Conservation (phyloP, 2,888 invertebrate species). For the Lysandra bellargus region DNA sequence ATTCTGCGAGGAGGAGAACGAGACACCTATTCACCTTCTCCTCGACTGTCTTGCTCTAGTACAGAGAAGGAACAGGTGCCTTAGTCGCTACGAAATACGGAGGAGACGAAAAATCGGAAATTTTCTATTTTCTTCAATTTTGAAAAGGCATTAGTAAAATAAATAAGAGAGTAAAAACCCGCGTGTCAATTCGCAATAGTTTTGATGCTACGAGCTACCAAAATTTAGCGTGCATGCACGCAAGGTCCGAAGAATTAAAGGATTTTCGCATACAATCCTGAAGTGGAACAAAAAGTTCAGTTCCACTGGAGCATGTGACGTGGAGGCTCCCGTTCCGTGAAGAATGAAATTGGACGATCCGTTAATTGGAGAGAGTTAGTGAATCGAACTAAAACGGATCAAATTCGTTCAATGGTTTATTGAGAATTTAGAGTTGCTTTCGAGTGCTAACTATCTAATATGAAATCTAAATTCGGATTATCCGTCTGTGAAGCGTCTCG, state of each 20-base stretch:
- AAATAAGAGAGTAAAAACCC: too few species aligned
- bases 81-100: too few species aligned
- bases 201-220: too few species aligned
- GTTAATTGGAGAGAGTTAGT: background rate
- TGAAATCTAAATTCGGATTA: background rate
- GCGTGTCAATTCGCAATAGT: too few species aligned
- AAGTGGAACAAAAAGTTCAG: background rate
- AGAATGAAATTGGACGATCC: background rate
- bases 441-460: background rate
- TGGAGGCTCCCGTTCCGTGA: background rate
- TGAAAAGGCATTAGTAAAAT: too few species aligned
- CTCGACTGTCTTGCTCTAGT: too few species aligned
- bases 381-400: constrained; percentile 2
- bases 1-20: too few species aligned
- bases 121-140: too few species aligned
- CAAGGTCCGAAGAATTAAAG: background rate
- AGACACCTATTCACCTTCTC: too few species aligned
- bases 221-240: too few species aligned
- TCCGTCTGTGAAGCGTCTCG: background rate
- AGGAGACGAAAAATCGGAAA: too few species aligned
- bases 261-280: background rate
- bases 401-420: background rate
- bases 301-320: background rate
- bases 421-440: background rate
- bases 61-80: too few species aligned